phyloP scores from a whole-genome alignment of 2,113 vertebrate species.

The Misgurnus anguillicaudatus region DNA sequence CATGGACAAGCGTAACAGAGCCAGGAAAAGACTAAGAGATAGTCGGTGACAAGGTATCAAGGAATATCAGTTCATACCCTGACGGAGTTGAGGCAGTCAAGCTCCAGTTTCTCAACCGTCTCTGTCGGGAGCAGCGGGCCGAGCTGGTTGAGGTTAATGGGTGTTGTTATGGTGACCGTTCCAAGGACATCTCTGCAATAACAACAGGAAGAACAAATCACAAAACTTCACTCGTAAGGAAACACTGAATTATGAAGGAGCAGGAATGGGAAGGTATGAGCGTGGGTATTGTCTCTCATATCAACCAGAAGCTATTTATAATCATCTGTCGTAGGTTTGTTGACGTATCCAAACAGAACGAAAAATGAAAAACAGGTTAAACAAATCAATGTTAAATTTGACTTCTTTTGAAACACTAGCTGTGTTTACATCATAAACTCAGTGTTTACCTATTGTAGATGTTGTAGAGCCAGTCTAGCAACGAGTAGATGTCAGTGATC shows the following conservation, averaged over 20 bases:
- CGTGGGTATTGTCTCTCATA: slow-evolving; percentile 34
- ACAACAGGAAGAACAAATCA: slow-evolving; percentile 49
- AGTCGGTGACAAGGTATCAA: background rate
- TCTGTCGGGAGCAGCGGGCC: slow-evolving; percentile 69
- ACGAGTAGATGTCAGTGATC: slow-evolving; percentile 82
- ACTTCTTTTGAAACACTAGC: no score
- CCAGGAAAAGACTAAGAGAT: background rate
- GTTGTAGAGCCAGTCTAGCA: slow-evolving; percentile 89
- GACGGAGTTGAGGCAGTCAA: slow-evolving; percentile 79
- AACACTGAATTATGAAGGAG: slow-evolving; percentile 46
- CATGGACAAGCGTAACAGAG: background rate
- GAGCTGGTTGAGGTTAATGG: slow-evolving; percentile 66
- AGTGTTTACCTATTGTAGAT: slow-evolving; percentile 81
- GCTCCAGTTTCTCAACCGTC: slow-evolving; percentile 72
- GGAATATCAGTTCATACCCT: slow-evolving; percentile 64
- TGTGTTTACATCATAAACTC: no score
- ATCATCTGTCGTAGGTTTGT: slow-evolving; percentile 21
- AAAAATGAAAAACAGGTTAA: slow-evolving; percentile 3
- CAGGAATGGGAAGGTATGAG: slow-evolving; percentile 43
- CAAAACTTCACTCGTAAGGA: slow-evolving; percentile 43
- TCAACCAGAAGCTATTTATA: slow-evolving; percentile 49
- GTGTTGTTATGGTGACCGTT: slow-evolving; percentile 67
- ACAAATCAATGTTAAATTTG: background rate
- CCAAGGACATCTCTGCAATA: slow-evolving; percentile 73
- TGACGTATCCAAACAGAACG: background rate